Conservation (phyloP, 1,140 invertebrate species). For the Drosophila biarmipes region DNA sequence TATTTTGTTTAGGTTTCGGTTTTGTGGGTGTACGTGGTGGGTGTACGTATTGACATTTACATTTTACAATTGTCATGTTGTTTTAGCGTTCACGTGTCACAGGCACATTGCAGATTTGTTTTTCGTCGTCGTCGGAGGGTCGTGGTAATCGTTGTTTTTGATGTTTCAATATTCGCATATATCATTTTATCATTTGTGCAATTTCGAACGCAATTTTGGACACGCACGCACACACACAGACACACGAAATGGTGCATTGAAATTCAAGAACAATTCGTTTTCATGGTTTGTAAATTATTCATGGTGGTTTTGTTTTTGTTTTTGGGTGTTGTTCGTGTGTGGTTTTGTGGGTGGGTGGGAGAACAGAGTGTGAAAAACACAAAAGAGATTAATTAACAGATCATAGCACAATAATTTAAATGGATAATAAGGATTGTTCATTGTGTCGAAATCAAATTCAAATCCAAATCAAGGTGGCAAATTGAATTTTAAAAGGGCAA, state of each 20-base stretch:
- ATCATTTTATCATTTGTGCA: conserved; percentile 40
- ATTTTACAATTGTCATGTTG: conserved; percentile 47
- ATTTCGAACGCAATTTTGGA: conserved; percentile 30
- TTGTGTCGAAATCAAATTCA: conserved; percentile 46
- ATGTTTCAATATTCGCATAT: conserved; percentile 37
- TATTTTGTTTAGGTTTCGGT: conserved; percentile 18
- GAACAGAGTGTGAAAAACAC: conserved; percentile 50
- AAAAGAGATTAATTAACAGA: conserved; percentile 48
- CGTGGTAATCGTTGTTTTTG: conserved; percentile 27
- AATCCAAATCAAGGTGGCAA: conserved; percentile 26
- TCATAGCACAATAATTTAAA: conserved; percentile 48
- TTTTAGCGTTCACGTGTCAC: conserved; percentile 23
- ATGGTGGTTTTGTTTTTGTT: conserved; percentile 9
- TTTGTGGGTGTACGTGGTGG: conserved; percentile 40
- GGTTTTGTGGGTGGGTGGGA: conserved; percentile 18
- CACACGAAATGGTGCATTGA: conserved; percentile 51
- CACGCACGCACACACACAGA: conserved; percentile 28
- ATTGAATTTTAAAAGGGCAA: conserved; percentile 2
- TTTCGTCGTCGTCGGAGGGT: conserved; percentile 27
- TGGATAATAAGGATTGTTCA: conserved; percentile 45
- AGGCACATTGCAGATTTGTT: conserved; percentile 41
- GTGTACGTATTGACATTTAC: conserved; percentile 44
- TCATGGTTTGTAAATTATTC: conserved; percentile 9
- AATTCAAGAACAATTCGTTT: conserved; percentile 30
- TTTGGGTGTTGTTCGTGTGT: conserved; percentile 27